Evolutionary conservation across 2,113 vertebrate genomes (phyloP).

Genomic region (Theropithecus gelada): DNA sequence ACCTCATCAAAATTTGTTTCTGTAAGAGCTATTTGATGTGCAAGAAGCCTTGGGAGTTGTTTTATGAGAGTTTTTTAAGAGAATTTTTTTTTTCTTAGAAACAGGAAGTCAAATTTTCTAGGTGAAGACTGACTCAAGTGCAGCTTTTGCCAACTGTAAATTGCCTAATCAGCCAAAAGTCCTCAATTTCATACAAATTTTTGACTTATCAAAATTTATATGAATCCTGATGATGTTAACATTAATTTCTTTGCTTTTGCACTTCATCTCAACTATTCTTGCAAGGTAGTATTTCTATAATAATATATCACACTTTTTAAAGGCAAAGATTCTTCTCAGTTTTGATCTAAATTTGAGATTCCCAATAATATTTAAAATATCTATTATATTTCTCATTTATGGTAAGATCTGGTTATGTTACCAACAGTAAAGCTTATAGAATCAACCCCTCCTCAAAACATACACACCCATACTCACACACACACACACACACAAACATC

Average conservation of each 20-base stretch:
- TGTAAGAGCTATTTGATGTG: constrained; percentile 70
- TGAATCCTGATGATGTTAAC: neutral
- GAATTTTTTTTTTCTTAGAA: constrained; percentile 46
- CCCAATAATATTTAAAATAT: neutral
- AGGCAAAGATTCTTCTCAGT: neutral
- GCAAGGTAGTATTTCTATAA: neutral
- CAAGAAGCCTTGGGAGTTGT: constrained; percentile 60
- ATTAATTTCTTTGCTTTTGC: neutral
- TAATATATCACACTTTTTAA: constrained; percentile 12
- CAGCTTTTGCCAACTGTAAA: constrained; percentile 28
- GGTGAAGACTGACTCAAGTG: constrained; percentile 7
- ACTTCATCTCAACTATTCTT: neutral
- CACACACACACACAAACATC: neutral
- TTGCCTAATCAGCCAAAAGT: neutral
- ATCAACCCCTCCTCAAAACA: neutral
- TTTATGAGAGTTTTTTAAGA: constrained; percentile 56
- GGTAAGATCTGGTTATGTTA: neutral
- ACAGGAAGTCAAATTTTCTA: constrained; percentile 64
- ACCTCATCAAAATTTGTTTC: constrained; percentile 78
- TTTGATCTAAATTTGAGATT: constrained; percentile 28
- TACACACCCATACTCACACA: neutral
- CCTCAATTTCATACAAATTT: constrained; percentile 14
- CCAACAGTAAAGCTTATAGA: neutral
- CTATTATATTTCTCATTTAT: neutral
- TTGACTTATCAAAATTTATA: neutral